phyloP scores from a whole-genome alignment of 2,888 invertebrate genomes.

The Yponomeuta evonymella region DNA sequence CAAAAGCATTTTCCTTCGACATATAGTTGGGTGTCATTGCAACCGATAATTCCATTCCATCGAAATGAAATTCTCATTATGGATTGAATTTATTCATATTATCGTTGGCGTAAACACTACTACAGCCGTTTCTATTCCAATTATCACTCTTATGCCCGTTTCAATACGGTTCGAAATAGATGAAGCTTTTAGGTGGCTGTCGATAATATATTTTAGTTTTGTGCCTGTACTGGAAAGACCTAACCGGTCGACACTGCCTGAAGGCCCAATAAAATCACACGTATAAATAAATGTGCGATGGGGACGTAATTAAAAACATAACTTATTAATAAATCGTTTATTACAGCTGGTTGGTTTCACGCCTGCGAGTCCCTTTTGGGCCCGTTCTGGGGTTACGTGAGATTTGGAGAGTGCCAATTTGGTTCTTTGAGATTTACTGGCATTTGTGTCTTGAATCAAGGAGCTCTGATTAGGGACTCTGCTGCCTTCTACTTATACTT shows the following conservation, averaged over 20 bases:
- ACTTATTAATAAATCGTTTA: conserved; percentile 72
- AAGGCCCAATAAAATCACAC: conserved; percentile 72
- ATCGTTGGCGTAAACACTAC: background rate
- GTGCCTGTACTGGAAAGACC: conserved; percentile 31
- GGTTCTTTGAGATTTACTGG: too few species aligned
- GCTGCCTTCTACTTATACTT: too few species aligned
- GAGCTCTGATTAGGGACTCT: background rate
- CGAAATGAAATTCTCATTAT: conserved; percentile 68
- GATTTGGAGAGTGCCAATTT: background rate
- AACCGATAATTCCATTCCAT: conserved; percentile 22
- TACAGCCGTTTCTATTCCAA: background rate
- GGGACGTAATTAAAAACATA: conserved; percentile 71
- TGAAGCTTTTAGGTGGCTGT: conserved; percentile 28
- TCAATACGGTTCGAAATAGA: background rate
- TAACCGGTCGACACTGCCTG: conserved; percentile 47
- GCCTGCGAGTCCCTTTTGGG: conserved; percentile 36
- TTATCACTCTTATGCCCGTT: background rate
- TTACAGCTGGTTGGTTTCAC: conserved; percentile 68
- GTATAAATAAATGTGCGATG: conserved; percentile 69
- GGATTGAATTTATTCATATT: conserved; percentile 67
- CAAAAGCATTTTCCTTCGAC: background rate
- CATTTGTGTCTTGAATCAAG: too few species aligned
- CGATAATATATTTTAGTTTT: conserved; percentile 61
- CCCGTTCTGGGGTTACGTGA: background rate
- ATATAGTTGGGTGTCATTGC: background rate